phyloP scores from a whole-genome alignment of 1,140 invertebrate genomes.

The Zaprionus camerounensis region DNA sequence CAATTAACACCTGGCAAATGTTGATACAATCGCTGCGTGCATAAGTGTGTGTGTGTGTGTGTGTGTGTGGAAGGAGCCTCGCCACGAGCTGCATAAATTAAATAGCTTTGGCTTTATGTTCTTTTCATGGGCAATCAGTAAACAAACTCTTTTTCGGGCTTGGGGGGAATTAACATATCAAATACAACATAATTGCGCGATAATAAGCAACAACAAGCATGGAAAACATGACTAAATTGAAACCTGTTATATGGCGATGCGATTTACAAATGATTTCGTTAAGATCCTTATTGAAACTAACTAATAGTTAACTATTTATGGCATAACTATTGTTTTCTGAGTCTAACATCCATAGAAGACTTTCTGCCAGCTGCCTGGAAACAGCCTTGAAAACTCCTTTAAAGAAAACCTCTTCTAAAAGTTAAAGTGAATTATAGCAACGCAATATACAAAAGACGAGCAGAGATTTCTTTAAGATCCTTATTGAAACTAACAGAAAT shows the following conservation, averaged over 20 bases:
- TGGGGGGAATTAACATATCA: conserved; percentile 74
- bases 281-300: not conserved
- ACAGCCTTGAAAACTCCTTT: not conserved
- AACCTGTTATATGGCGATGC: conserved; percentile 35
- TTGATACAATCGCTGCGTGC: conserved; percentile 42
- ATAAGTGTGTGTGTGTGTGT: not conserved
- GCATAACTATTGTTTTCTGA: not conserved
- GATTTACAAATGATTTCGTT: not conserved
- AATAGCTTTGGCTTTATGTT: conserved; percentile 63
- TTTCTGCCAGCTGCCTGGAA: not conserved
- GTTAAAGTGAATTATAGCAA: not conserved
- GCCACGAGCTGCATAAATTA: conserved; percentile 79
- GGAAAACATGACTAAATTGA: conserved; percentile 29
- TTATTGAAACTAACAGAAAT: not conserved
- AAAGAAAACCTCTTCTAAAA: conserved; percentile 39
- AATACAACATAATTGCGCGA: conserved; percentile 80
- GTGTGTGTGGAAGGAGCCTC: conserved; percentile 16
- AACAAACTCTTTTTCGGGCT: conserved; percentile 34
- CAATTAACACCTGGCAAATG: conserved; percentile 76
- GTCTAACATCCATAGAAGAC: not conserved
- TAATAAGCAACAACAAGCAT: conserved; percentile 54
- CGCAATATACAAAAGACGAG: not conserved
- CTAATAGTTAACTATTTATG: not conserved
- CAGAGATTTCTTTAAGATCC: not conserved
- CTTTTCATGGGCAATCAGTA: conserved; percentile 56